Evolutionary conservation across 2,888 invertebrate species (phyloP).

Genomic region (Trissolcus japonicus): DNA sequence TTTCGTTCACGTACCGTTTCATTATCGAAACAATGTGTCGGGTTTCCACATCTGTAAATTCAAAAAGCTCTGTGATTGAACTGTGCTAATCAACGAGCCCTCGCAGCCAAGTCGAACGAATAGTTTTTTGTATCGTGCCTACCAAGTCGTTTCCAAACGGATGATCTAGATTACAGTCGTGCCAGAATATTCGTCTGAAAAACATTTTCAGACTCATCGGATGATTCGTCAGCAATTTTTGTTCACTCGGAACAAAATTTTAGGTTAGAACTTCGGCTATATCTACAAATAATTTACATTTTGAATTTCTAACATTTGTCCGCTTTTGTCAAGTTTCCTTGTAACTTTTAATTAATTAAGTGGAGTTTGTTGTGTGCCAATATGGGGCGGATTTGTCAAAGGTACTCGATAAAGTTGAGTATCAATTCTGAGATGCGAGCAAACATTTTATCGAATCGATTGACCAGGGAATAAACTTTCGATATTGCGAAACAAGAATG

Average conservation of each 20-base stretch:
- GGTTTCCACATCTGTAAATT: background rate
- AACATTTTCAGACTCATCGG: background rate
- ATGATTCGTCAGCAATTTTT: background rate
- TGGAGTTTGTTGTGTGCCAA: too few relatives aligned
- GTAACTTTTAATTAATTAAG: background rate
- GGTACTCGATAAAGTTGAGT: slow-evolving; percentile 15
- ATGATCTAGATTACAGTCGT: slow-evolving; percentile 30
- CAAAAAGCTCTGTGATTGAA: slow-evolving; percentile 34
- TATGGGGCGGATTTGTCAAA: background rate
- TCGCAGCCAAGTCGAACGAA: slow-evolving; percentile 43
- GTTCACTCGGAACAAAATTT: background rate
- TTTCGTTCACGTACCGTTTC: slow-evolving; percentile 30
- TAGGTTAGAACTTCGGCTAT: background rate
- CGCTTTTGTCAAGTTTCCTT: background rate
- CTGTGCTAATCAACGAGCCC: slow-evolving; percentile 31
- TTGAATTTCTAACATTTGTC: too few relatives aligned
- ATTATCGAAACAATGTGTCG: slow-evolving; percentile 12
- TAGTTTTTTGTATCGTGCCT: slow-evolving; percentile 32
- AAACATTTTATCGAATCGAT: slow-evolving; percentile 24
- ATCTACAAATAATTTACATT: too few relatives aligned
- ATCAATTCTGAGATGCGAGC: slow-evolving; percentile 12
- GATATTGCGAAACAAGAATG: slow-evolving; percentile 22
- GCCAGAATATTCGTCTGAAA: slow-evolving; percentile 30
- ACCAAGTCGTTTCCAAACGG: slow-evolving; percentile 33
- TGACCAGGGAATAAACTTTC: slow-evolving; percentile 16